These are phyloP conservation scores for Sebastes wilsoni DNA, from an alignment of 2,797 vertebrate genomes.

Conservation along the genomic window DNA sequence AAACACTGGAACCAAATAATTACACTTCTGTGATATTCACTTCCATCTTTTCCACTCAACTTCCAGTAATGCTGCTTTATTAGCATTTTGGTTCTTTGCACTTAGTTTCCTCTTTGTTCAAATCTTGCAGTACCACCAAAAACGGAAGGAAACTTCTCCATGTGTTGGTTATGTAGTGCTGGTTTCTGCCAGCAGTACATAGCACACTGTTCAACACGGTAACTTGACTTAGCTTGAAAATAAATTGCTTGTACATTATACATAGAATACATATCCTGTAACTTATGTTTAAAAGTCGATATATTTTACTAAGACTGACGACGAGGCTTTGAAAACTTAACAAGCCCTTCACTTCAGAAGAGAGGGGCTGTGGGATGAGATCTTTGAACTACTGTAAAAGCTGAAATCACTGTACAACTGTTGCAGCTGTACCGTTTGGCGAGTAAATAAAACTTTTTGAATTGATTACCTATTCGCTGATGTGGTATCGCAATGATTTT, in stretches of 20 bases:
- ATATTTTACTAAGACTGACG: slow-evolving; percentile 75
- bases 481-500: neutral
- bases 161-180: slow-evolving; percentile 25
- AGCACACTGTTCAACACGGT: slow-evolving; percentile 4
- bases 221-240: slow-evolving; percentile 15
- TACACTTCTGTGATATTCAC: neutral
- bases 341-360: slow-evolving; percentile 47
- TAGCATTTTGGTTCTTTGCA: slow-evolving; percentile 63
- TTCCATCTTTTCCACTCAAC: slow-evolving; percentile 20
- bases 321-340: slow-evolving; percentile 59
- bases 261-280: slow-evolving; percentile 40
- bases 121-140: slow-evolving; percentile 20
- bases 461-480: slow-evolving; percentile 20
- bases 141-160: slow-evolving; percentile 6
- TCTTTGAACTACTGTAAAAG: slow-evolving; percentile 69
- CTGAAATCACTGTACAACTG: slow-evolving; percentile 75
- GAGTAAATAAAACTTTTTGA: slow-evolving; percentile 79
- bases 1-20: neutral
- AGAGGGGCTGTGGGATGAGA: slow-evolving; percentile 48
- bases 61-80: slow-evolving; percentile 54
- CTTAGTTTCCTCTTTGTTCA: slow-evolving; percentile 29
- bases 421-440: slow-evolving; percentile 77
- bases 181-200: slow-evolving; percentile 20
- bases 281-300: slow-evolving; percentile 62
- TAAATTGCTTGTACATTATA: slow-evolving; percentile 21